Evolutionary conservation across 1,140 invertebrate genomes (phyloP), one percentile per base, ranked within the genome.

Genomic region (Carcinoscorpius rotundicauda): DNA sequence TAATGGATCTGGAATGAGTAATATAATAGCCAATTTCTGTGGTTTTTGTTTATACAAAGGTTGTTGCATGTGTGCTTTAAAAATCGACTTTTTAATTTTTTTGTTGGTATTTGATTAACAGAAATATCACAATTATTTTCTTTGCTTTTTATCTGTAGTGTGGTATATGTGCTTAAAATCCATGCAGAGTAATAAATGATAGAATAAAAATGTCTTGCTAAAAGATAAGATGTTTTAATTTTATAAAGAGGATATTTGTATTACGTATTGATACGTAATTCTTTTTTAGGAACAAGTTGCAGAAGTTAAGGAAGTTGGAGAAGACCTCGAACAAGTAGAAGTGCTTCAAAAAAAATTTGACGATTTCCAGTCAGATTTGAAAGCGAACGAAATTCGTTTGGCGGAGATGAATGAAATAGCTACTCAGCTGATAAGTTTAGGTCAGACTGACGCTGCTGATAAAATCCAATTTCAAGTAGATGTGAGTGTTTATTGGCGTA

Each of bases 341-440:
- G 95, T 98, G 3, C 86, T 98, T 83, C 97, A 99, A 79, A 97
- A 98, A 86, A 98, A 98, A 79, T 99, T 99, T 80, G 96, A 99
- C 76, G 97, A 99, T 78, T 99, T 99, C 84, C 92, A 96, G 77
- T 88, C 91, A 61, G 97, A 99, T 77, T 78, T 99, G 66, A 94
- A 96, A 75, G 93, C 96, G 0, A 98, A 99, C 78, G 95, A 99
- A 78, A 93, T 96, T 5, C 87, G 96, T 65, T 81, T 98, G 59
- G 90, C 91, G 4, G 92, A 96, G 78, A 96, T 96, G 93, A 97
- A 97, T 77, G 91, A 96, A 77, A 95, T 96, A 70, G 93, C 95
- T 6, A 91, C 97, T 72, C 91, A 96, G 71, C 78, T 99, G 56
- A 95, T 95, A 76, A 93, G 89, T 53, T 83, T 98, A 63, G 97